Base-by-base conservation (phyloP, 1,140 invertebrate species). In the Anoplophora glabripennis region DNA sequence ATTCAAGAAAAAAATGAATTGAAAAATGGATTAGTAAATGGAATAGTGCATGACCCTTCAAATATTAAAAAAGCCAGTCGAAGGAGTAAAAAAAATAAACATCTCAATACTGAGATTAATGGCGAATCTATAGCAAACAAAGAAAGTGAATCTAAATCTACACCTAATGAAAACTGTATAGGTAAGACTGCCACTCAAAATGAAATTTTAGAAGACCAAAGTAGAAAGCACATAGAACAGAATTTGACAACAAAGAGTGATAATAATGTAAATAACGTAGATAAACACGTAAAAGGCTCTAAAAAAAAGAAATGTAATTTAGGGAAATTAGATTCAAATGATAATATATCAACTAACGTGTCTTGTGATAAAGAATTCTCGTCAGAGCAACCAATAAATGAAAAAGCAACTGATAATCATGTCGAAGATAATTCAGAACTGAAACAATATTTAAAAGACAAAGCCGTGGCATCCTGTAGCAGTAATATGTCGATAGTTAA, bases 11-110 rank as follows among this genome's bases (percentile, higher is more conserved):
- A 35, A 14, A 12, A 9, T 11, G 47, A 54, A 44, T 28, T 54
- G 37, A 65, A 64, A 47, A 70, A 72, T 61, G 70, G 70, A 11
- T 49, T 72, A 28, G 48, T 68, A 17, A 72, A 72, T 55, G 70
- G 70, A 28, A 28, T 72, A 44, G 53, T 57, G n/a, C 49, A 53
- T 57, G 45, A 58, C 12, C n/a, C 36, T n/a, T 15, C 15, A 14
- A 34, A 37, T 11, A 38, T 14, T 17, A 47, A 62, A 41, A 60
- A 49, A 42, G 36, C 38, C 38, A 37, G 11, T 42, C 48, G 15
- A 52, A 54, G 18, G 54, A 57, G 14, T 35, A 57, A 63, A 44
- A 60, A 59, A 48, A 44, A 38, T 45, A 53, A 54, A 48, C 33
- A 37, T 21, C 33, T 37, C 7, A 54, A 33, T 15, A 9, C 18